These are phyloP conservation scores for Forficula auricularia DNA, from an alignment of 1,140 invertebrate species.

Conservation along the genomic window DNA sequence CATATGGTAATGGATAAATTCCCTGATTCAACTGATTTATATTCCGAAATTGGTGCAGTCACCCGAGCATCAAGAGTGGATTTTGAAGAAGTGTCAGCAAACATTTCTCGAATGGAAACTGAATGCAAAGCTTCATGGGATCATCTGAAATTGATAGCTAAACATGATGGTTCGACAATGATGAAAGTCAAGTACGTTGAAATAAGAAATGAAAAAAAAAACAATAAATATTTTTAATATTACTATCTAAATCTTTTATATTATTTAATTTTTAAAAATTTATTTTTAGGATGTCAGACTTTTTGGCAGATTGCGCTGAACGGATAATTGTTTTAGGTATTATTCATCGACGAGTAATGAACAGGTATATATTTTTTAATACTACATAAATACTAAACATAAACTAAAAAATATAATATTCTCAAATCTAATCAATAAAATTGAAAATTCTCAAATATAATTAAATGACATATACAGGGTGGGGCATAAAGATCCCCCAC, in stretches of 20 bases:
- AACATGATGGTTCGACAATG: constrained; percentile 75
- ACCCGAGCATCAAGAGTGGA: constrained; percentile 86
- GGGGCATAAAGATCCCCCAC: no score
- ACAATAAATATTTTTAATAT: neutral
- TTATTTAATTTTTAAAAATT: constrained; percentile 7
- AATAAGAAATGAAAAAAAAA: no score
- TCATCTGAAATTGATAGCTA: constrained; percentile 85
- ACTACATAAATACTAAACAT: no score
- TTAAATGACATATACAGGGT: no score
- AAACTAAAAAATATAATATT: no score
- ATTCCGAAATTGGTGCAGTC: constrained; percentile 89
- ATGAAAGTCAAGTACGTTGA: constrained; percentile 60
- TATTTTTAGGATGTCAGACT: constrained; percentile 68
- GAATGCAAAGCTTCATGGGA: constrained; percentile 98
- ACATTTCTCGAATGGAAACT: constrained; percentile 71
- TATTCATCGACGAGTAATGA: constrained; percentile 78
- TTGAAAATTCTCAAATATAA: no score
- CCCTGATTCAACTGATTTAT: constrained; percentile 85
- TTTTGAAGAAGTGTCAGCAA: constrained; percentile 72
- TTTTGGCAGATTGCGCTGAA: constrained; percentile 89
- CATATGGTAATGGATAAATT: constrained; percentile 94
- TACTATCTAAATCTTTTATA: no score
- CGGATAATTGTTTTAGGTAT: constrained; percentile 85
- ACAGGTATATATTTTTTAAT: constrained; percentile 39
- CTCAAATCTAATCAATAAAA: no score